phyloP scores from a whole-genome alignment of 2,888 invertebrate species.

The Tanytarsus gracilentus region DNA sequence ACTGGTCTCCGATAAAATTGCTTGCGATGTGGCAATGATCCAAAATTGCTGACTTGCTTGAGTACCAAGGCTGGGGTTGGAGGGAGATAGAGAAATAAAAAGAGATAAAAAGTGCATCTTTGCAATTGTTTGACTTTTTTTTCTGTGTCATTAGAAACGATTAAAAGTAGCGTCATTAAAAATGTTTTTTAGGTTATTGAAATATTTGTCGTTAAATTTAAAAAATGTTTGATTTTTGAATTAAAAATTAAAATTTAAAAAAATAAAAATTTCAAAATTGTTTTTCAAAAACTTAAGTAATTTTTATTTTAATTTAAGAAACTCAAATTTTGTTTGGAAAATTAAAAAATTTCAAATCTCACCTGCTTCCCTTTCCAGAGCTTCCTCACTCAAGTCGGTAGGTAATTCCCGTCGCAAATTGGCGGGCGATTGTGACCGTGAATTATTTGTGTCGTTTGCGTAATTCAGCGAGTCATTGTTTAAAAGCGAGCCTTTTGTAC shows the following conservation, averaged over 20 bases:
- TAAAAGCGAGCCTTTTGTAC: conserved; percentile 28
- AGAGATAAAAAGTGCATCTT: neutral
- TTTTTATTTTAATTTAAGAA: neutral
- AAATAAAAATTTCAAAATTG: neutral
- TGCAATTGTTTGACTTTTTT: neutral
- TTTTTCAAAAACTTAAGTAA: too few species aligned
- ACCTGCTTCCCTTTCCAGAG: conserved; percentile 64
- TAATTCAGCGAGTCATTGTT: conserved; percentile 21
- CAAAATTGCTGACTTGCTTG: conserved; percentile 54
- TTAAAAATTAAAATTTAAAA: too few species aligned
- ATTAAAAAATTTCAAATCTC: too few species aligned
- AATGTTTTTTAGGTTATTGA: too few species aligned
- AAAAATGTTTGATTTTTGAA: too few species aligned
- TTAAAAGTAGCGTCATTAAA: too few species aligned
- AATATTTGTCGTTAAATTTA: too few species aligned
- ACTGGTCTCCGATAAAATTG: conserved; percentile 46
- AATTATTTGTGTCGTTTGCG: conserved; percentile 19
- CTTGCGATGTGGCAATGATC: conserved; percentile 56
- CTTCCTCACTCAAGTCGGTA: conserved; percentile 59
- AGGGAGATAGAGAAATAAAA: neutral
- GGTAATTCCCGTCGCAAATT: conserved; percentile 51
- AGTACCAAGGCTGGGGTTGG: conserved; percentile 3
- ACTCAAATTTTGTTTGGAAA: neutral
- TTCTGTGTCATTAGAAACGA: neutral
- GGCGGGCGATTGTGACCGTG: conserved; percentile 16